Conservation (phyloP, 2,113 vertebrate species). For the Grus americana region DNA sequence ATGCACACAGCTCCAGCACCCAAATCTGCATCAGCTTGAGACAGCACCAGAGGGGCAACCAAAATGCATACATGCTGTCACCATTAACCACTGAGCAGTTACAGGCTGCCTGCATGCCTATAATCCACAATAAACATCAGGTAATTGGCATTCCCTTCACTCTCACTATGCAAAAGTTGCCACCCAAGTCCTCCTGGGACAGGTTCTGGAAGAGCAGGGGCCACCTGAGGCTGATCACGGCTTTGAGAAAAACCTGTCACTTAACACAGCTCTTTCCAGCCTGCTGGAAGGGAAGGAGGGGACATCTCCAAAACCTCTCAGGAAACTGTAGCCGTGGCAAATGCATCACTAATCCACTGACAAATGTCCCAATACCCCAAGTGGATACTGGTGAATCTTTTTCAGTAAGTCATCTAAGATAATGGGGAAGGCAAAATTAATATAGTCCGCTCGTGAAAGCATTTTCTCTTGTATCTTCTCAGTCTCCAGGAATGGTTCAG, state of each 20-base stretch:
- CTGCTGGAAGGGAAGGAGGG: neutral
- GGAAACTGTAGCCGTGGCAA: neutral
- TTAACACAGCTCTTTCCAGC: neutral
- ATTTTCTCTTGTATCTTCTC: neutral
- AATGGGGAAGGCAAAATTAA: neutral
- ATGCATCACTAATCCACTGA: neutral
- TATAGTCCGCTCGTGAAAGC: neutral
- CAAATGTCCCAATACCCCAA: neutral
- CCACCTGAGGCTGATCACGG: neutral
- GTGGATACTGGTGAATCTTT: neutral
- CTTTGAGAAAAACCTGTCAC: neutral
- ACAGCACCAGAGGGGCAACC: neutral
- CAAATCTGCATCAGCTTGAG: neutral
- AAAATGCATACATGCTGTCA: neutral
- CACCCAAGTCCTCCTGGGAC: neutral
- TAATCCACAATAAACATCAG: neutral
- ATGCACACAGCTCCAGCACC: neutral
- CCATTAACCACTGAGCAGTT: neutral
- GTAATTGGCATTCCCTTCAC: neutral
- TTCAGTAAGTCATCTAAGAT: neutral
- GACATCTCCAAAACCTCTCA: neutral
- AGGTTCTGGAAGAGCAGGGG: neutral
- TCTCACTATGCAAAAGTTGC: rapidly evolving
- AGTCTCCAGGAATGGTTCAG: neutral
- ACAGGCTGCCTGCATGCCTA: neutral